These are phyloP conservation scores for Linyphia triangularis DNA, from an alignment of 2,888 invertebrate species.

Conservation along the genomic window DNA sequence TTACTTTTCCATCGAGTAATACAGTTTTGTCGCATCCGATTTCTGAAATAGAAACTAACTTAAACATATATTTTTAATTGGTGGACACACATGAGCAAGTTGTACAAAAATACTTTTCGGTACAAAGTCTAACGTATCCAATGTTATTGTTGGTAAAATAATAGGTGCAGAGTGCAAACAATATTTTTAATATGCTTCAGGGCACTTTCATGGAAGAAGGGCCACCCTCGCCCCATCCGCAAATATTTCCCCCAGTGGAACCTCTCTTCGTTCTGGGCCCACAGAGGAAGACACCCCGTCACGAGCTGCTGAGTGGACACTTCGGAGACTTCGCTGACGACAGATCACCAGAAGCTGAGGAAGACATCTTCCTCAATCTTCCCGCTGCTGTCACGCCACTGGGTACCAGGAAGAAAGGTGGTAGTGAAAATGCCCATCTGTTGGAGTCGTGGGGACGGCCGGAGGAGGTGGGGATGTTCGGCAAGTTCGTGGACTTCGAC, in stretches of 20 bases:
- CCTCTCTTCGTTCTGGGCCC: not conserved
- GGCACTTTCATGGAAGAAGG: not conserved
- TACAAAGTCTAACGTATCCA: too few relatives aligned
- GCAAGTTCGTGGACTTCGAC: conserved; percentile 39
- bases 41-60: too few relatives aligned
- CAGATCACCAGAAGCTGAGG: not conserved
- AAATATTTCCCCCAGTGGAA: not conserved
- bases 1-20: too few relatives aligned
- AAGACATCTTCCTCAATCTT: not conserved
- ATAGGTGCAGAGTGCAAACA: too few relatives aligned
- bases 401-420: conserved; percentile 15
- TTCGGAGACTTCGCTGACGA: conserved; percentile 27
- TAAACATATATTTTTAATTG: too few relatives aligned
- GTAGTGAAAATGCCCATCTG: not conserved
- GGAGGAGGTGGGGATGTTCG: conserved; percentile 58
- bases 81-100: too few relatives aligned
- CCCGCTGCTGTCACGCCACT: not conserved
- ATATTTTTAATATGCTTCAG: too few relatives aligned
- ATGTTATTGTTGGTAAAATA: too few relatives aligned
- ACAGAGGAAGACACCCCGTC: not conserved
- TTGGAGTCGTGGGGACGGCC: conserved; percentile 32
- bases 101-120: too few relatives aligned
- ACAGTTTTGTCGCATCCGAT: too few relatives aligned
- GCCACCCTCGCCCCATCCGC: not conserved
- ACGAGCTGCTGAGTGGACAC: not conserved